Evolutionary conservation across 2,888 invertebrate species (phyloP).

Genomic region (Pheosia tremula): DNA sequence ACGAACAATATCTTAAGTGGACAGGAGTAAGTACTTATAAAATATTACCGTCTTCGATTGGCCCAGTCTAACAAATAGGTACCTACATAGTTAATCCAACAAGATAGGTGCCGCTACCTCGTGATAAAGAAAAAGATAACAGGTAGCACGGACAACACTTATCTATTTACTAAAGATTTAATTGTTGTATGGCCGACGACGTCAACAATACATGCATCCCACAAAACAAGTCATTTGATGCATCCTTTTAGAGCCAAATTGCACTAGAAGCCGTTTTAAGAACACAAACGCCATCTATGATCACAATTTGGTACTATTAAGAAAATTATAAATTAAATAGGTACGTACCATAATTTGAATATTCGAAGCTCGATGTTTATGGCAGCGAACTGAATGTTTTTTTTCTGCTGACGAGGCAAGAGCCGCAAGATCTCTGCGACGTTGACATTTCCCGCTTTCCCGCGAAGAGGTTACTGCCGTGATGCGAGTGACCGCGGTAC

Average conservation of each 20-base stretch:
- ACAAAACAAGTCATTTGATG: not conserved
- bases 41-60: no score
- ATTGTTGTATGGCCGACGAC: not conserved
- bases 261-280: not conserved
- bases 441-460: conserved; percentile 53
- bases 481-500: conserved; percentile 51
- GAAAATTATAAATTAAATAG: not conserved
- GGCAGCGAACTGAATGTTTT: conserved; percentile 44
- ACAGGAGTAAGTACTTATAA: no score
- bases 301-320: not conserved
- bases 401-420: conserved; percentile 26
- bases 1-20: no score
- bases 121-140: conserved; percentile 31
- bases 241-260: not conserved
- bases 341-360: conserved; percentile 57
- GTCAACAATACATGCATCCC: not conserved
- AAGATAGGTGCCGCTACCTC: not conserved
- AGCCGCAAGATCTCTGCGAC: conserved; percentile 32
- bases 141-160: conserved; percentile 15
- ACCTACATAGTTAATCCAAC: not conserved
- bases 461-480: conserved; percentile 58
- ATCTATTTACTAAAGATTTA: conserved; percentile 12
- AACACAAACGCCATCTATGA: conserved; percentile 28
- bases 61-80: no score
- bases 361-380: conserved; percentile 22